Conservation (phyloP, 2,888 invertebrate genomes). For the Harpalus rufipes region DNA sequence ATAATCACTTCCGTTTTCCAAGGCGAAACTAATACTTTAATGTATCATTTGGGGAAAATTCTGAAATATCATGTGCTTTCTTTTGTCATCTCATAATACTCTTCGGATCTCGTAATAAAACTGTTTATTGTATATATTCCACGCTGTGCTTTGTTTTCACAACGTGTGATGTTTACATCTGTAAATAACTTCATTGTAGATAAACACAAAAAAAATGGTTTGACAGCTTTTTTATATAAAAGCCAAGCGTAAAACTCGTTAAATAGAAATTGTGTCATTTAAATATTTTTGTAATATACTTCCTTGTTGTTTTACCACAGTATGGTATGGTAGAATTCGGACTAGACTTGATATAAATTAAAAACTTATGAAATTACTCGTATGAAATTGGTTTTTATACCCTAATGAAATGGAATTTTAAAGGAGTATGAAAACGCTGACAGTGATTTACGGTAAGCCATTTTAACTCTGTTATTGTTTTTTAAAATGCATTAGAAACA, state of each 20-base stretch:
- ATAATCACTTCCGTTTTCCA: no score
- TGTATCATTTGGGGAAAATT: neutral
- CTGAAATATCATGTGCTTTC: neutral
- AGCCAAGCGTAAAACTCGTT: conserved; percentile 13
- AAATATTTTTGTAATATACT: conserved; percentile 39
- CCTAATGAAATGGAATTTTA: conserved; percentile 42
- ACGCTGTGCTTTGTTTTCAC: conserved; percentile 20
- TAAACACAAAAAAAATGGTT: conserved; percentile 45
- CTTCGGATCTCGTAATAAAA: conserved; percentile 37
- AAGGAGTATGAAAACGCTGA: conserved; percentile 29
- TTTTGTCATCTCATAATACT: neutral
- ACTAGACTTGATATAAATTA: conserved; percentile 44
- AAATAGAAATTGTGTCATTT: conserved; percentile 37
- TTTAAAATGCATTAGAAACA: conserved; percentile 4
- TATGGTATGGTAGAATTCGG: neutral
- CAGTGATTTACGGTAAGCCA: conserved; percentile 7
- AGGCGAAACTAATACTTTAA: no score
- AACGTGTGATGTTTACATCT: conserved; percentile 25
- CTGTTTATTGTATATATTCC: conserved; percentile 9
- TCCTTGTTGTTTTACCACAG: neutral
- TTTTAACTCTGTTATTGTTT: conserved; percentile 19
- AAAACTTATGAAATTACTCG: conserved; percentile 33
- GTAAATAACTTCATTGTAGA: conserved; percentile 42
- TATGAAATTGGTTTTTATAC: conserved; percentile 36
- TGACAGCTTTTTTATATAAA: conserved; percentile 34